Evolutionary conservation across 2,113 vertebrate species (phyloP).

Genomic region (Austrofundulus limnaeus): DNA sequence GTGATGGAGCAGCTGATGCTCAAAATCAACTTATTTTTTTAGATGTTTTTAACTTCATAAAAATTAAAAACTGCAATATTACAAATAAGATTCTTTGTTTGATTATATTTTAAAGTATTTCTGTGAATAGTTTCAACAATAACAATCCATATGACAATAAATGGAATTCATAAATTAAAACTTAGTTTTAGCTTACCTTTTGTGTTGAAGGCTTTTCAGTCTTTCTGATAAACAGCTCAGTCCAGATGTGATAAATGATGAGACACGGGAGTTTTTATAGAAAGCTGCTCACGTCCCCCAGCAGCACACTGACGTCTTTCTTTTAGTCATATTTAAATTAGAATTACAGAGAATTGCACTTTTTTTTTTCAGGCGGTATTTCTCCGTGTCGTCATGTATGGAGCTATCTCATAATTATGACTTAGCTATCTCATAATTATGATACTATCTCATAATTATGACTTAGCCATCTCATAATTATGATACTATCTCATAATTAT

Average conservation of each 20-base stretch:
- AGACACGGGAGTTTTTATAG: slow-evolving; percentile 15
- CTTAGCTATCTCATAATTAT: no score
- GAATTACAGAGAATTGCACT: no score
- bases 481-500: no score
- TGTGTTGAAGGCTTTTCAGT: background rate
- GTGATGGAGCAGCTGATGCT: no score
- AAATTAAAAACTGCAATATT: no score
- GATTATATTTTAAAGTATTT: no score
- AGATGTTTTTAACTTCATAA: no score
- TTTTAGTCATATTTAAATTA: slow-evolving; percentile 16
- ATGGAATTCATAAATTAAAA: background rate
- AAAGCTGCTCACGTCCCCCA: background rate
- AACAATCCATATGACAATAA: background rate
- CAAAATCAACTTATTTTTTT: no score
- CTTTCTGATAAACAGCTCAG: slow-evolving; percentile 1
- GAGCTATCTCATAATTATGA: no score
- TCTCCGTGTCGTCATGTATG: background rate
- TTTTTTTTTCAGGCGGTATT: background rate
- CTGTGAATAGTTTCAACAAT: background rate
- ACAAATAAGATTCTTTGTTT: no score
- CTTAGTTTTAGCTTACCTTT: background rate
- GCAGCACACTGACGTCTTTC: slow-evolving; percentile 3
- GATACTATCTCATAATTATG: no score
- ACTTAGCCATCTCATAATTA: no score
- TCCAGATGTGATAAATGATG: slow-evolving; percentile 6